Base-by-base conservation (phyloP, 1,140 invertebrate species). In the Himalopsyche phryganea region DNA sequence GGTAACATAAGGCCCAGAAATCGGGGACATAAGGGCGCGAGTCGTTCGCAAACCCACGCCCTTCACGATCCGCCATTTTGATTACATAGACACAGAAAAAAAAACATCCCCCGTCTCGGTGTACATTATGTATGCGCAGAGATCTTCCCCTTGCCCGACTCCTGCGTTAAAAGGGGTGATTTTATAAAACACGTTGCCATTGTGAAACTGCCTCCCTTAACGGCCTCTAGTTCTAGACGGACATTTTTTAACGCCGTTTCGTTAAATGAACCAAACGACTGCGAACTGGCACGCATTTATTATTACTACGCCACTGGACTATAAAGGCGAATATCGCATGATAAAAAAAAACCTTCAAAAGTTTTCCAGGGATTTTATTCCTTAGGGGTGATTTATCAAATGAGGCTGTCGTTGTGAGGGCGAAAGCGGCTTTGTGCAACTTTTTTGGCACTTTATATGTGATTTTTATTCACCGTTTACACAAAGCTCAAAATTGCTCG, bases 301-400 rank as follows among this genome's bases (percentile, higher is more conserved):
- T 28, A 9, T 4, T 17, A 19, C 47, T 49, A 28, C 9, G 11
- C 35, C 1, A 7, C 36, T 5, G 32, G 44, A 38, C 32, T 11
- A 35, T 56, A 53, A 46, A 47, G 52, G 47, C 48, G 35, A 33
- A 10, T 45, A 50, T 50, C 36, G 28, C 41, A n/a, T 28, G 51
- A 44, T 28, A 28, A 28, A 28, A 28, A 28, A 28, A 28, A 28
- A 28, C 3, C 23, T 3, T 32, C 33, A 23, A 38, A 48, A 55
- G 19, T 19, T 48, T 36, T 35, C 36, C 45, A 28, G 49, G 35
- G 15, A 18, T 46, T 45, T 23, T 35, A 62, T 59, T 63, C 61
- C 61, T 63, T 63, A 56, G 61, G 61, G 61, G 56, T 56, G 61
- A 63, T 63, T 63, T 63, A 63, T 63, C 61, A 63, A 63, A 63